These are phyloP conservation scores for Chrosomus eos DNA, from an alignment of 2,797 vertebrate species.

Conservation along the genomic window DNA sequence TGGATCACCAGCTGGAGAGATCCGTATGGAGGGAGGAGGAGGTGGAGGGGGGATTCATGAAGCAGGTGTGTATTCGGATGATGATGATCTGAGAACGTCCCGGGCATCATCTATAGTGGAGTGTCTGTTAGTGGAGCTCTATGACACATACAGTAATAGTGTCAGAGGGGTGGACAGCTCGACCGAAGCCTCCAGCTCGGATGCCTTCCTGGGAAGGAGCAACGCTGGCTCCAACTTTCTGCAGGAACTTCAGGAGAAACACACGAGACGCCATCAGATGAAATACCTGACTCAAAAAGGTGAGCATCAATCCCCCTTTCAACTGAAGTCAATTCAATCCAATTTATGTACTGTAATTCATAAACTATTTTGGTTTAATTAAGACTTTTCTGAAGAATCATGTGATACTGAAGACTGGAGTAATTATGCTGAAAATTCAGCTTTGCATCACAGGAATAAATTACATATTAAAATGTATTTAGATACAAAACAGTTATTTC, in stretches of 20 bases:
- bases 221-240: conserved; percentile 83
- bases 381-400: not conserved
- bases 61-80: conserved; percentile 28
- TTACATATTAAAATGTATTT: not conserved
- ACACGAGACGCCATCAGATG: conserved; percentile 82
- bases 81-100: conserved; percentile 55
- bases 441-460: not conserved
- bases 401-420: not conserved
- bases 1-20: conserved; percentile 36
- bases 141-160: conserved; percentile 80
- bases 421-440: not conserved
- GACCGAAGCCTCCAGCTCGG: conserved; percentile 88
- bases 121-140: conserved; percentile 90
- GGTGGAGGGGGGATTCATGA: not conserved
- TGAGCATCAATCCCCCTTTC: conserved; percentile 53
- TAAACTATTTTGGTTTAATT: not conserved
- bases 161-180: conserved; percentile 82
- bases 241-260: conserved; percentile 86
- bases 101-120: conserved; percentile 86
- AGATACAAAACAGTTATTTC: not conserved
- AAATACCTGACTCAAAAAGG: conserved; percentile 90
- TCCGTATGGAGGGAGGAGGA: conserved; percentile 4
- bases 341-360: not conserved
- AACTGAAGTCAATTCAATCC: not conserved
- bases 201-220: conserved; percentile 79